phyloP scores from a whole-genome alignment of 1,140 invertebrate genomes.

The Pectinophora gossypiella region DNA sequence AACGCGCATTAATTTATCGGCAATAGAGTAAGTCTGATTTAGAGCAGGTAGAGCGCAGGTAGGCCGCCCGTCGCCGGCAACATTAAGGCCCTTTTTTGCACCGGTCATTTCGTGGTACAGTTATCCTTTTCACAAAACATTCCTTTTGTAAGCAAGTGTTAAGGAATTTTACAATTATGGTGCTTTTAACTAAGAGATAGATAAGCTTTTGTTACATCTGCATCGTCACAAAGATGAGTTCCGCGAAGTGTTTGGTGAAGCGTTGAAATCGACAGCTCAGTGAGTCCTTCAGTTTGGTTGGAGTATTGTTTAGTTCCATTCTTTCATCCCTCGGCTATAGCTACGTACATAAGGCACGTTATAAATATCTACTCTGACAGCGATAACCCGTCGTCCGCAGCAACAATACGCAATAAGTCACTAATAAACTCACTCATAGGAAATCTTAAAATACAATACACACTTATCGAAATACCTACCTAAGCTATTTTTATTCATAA shows the following conservation, averaged over 20 bases:
- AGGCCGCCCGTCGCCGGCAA: conserved; percentile 52
- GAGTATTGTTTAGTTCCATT: neutral
- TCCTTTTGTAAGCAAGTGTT: conserved; percentile 43
- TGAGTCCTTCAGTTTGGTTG: conserved; percentile 6
- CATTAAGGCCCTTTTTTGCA: conserved; percentile 50
- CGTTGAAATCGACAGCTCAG: conserved; percentile 17
- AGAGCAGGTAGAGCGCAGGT: conserved; percentile 48
- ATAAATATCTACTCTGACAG: conserved; percentile 40
- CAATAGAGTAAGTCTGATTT: conserved; percentile 50
- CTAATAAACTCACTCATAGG: conserved; percentile 38
- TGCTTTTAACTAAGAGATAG: neutral
- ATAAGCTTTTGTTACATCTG: conserved; percentile 3
- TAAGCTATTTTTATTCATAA: too few species aligned
- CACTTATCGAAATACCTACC: neutral
- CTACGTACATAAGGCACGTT: conserved; percentile 6
- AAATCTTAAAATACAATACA: conserved; percentile 17
- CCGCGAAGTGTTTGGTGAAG: conserved; percentile 6
- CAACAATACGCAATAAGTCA: conserved; percentile 39
- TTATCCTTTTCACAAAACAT: conserved; percentile 45
- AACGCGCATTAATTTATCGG: conserved; percentile 55
- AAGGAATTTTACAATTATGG: conserved; percentile 41
- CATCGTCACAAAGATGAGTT: too few species aligned
- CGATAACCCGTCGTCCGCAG: conserved; percentile 47
- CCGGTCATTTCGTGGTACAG: conserved; percentile 53
- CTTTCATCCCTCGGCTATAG: conserved; percentile 1